Base-by-base conservation (phyloP, 2,797 vertebrate genomes). In the Semaprochilodus insignis region DNA sequence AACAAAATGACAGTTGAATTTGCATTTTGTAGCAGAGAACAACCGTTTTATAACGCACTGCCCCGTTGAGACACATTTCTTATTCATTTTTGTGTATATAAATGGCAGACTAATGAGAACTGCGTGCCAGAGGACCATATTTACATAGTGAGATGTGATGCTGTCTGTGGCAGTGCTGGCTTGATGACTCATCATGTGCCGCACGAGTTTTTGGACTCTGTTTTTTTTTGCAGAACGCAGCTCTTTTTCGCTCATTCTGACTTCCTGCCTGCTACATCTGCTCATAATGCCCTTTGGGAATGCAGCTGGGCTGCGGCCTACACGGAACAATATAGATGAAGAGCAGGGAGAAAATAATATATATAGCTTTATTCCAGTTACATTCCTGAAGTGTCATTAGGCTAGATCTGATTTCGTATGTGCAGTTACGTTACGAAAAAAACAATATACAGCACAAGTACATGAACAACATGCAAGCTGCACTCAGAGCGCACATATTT, bases 281-380 rank as follows among this genome's bases (percentile, higher is more conserved):
- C 89, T 93, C 87, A 0, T 81, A 87, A 66, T 88, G 89, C 92
- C 92, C 91, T 85, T 16, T 73, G 91, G 94, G 90, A 88, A 88
- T 88, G 87, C 94, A 95, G 92, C 93, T 95, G 94, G 91, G 92
- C 88, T 85, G 51, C 69, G 81, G 91, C 88, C 89, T 89, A 81
- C 91, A 87, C 70, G 83, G 87, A 90, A 93, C 91, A 91, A 91
- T 91, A 89, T 84, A 79, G 82, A 86, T 77, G 80, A 87, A 82
- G 1, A 71, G 23, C 19, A 16, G 59, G 55, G 48, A 81, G 57
- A 80, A 77, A 54, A 70, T 57, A 60, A 71, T 72, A 44, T 11
- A 76, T 62, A 73, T 15, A 17, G 31, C 40, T 51, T 76, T 40
- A 62, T 71, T 77, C 66, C 55, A 54, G 60, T 55, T 60, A 65